These are phyloP conservation scores for Episyrphus balteatus DNA, from an alignment of 1,140 invertebrate species.

Conservation along the genomic window DNA sequence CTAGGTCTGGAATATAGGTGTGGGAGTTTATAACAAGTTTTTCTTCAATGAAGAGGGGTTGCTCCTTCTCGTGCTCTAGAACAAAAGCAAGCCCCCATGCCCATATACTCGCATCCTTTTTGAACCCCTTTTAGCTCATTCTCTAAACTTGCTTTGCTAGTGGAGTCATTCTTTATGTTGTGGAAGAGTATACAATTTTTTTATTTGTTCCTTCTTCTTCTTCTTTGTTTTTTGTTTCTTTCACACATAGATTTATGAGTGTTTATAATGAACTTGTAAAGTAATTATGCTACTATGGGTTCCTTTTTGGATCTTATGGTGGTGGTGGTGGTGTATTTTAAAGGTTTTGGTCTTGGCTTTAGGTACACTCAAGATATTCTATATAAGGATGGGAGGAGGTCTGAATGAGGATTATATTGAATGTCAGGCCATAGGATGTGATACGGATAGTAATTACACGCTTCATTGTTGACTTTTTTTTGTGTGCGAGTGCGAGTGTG, in stretches of 20 bases:
- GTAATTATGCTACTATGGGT: slow-evolving; percentile 25
- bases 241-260: slow-evolving; percentile 29
- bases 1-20: too few species aligned
- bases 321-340: too few species aligned
- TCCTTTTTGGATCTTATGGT: too few species aligned
- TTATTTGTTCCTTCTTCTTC: not conserved
- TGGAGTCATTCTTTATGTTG: too few species aligned
- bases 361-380: too few species aligned
- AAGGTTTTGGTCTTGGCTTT: too few species aligned
- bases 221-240: slow-evolving; percentile 3
- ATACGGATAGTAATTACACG: slow-evolving; percentile 34
- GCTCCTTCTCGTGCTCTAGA: not conserved
- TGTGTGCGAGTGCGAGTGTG: too few species aligned
- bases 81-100: not conserved
- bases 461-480: slow-evolving; percentile 28
- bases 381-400: too few species aligned
- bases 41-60: not conserved
- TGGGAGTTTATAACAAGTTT: too few species aligned
- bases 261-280: slow-evolving; percentile 38
- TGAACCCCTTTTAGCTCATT: not conserved
- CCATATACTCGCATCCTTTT: not conserved
- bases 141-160: too few species aligned
- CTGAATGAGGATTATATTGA: too few species aligned
- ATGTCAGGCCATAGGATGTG: not conserved
- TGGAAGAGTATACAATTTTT: too few species aligned